Evolutionary conservation across 1,140 invertebrate genomes (phyloP).

Genomic region (Phocides pigmalion): DNA sequence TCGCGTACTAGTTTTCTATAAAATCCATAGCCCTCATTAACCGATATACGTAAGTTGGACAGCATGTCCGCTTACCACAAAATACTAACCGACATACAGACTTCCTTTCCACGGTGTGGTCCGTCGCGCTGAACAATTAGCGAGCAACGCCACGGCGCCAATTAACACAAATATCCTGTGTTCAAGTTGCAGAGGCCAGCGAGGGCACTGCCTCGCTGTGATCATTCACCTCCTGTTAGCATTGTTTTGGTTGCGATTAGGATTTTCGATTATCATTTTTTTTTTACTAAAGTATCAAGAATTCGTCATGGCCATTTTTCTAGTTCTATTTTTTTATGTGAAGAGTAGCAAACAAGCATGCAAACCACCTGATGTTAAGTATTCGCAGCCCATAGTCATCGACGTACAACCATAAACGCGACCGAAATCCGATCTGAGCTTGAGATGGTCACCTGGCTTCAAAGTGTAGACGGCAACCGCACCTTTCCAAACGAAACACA

Average conservation of each 20-base stretch:
- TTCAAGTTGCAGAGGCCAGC: constrained; percentile 50
- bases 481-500: no score
- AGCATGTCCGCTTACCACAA: constrained; percentile 4
- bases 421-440: no score
- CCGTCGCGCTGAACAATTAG: constrained; percentile 72
- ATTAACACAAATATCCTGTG: constrained; percentile 82
- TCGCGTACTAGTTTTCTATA: neutral
- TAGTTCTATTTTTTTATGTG: no score
- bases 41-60: neutral
- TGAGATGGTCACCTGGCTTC: no score
- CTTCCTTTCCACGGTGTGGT: constrained; percentile 60
- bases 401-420: no score
- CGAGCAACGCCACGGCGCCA: constrained; percentile 54
- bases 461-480: no score
- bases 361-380: no score
- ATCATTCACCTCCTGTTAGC: constrained; percentile 41
- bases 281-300: no score
- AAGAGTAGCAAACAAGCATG: no score
- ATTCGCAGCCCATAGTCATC: no score
- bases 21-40: neutral
- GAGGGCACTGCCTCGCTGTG: constrained; percentile 61
- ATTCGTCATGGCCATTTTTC: no score
- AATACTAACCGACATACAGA: constrained; percentile 21
- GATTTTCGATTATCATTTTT: no score
- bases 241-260: constrained; percentile 14